A percentile compares a stretch with the other conserved stretches of the same genome.
Conservation (phyloP, 2,113 vertebrate species). For the Sinocyclocheilus maitianheensis region DNA sequence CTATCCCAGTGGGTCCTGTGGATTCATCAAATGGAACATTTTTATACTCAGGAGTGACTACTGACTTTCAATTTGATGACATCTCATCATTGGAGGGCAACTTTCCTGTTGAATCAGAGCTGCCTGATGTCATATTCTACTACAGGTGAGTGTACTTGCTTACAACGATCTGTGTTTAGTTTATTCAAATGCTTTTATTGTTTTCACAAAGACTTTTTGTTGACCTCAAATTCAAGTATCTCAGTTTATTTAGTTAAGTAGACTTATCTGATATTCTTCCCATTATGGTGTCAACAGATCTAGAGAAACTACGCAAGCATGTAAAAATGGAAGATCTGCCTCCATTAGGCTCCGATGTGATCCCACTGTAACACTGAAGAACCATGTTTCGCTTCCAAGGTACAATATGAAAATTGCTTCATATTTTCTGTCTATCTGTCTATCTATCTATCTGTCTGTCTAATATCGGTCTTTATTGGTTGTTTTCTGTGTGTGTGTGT, state of each 20-base stretch:
- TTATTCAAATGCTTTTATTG: background rate
- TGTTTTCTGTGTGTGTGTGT: background rate
- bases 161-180: background rate
- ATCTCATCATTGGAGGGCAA: constrained; percentile 77
- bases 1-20: background rate
- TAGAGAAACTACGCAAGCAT: constrained; percentile 85
- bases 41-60: constrained; percentile 81
- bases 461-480: background rate
- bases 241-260: background rate
- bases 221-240: background rate
- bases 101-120: constrained; percentile 73
- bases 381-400: constrained; percentile 80
- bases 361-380: constrained; percentile 65
- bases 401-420: constrained; percentile 55
- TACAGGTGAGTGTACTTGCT: constrained; percentile 78
- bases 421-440: no score
- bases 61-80: constrained; percentile 70
- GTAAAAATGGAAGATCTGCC: constrained; percentile 82
- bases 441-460: no score
- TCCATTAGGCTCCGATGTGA: constrained; percentile 87
- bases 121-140: constrained; percentile 91
- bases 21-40: background rate
- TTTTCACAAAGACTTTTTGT: background rate
- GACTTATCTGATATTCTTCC: background rate
- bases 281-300: constrained; percentile 74